Conservation (phyloP, 2,888 invertebrate species). For the Falcaria lacertinaria region DNA sequence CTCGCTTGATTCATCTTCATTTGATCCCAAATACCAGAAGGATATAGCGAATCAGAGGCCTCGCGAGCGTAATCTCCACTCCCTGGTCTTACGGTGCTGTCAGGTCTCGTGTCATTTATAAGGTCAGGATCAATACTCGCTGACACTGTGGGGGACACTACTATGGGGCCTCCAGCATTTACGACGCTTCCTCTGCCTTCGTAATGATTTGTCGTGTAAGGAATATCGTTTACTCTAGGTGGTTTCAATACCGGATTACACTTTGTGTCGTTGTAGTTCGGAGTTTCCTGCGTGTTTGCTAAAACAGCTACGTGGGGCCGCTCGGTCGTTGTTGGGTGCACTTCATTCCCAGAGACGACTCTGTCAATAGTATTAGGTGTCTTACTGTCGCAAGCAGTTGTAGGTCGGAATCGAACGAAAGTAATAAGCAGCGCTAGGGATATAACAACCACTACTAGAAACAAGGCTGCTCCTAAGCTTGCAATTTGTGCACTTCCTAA, state of each 20-base stretch:
- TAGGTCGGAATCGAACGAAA: conserved; percentile 85
- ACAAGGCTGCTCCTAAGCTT: conserved; percentile 89
- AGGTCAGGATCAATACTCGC: conserved; percentile 91
- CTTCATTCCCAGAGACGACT: conserved; percentile 82
- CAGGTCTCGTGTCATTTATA: conserved; percentile 89
- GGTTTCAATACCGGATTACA: conserved; percentile 87
- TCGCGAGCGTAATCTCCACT: conserved; percentile 90
- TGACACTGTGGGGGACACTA: conserved; percentile 86
- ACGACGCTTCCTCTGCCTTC: conserved; percentile 84
- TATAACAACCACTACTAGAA: conserved; percentile 87
- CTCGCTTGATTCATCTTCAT: conserved; percentile 70
- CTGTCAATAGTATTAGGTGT: conserved; percentile 87
- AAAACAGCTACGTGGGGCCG: conserved; percentile 79
- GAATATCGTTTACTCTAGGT: conserved; percentile 83
- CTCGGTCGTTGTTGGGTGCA: conserved; percentile 67
- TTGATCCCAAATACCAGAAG: conserved; percentile 89
- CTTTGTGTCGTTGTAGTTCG: conserved; percentile 59
- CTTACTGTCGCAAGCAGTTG: conserved; percentile 87
- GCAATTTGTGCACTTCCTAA: conserved; percentile 92
- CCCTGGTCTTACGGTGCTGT: conserved; percentile 79
- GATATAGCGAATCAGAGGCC: conserved; percentile 86
- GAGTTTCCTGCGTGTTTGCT: conserved; percentile 72
- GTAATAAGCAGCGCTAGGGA: conserved; percentile 85
- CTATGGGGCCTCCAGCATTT: conserved; percentile 82
- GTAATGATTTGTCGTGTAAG: conserved; percentile 84